Evolutionary conservation across 2,797 vertebrate genomes (phyloP), one percentile per base, ranked within the genome.

Genomic region (Miichthys miiuy): DNA sequence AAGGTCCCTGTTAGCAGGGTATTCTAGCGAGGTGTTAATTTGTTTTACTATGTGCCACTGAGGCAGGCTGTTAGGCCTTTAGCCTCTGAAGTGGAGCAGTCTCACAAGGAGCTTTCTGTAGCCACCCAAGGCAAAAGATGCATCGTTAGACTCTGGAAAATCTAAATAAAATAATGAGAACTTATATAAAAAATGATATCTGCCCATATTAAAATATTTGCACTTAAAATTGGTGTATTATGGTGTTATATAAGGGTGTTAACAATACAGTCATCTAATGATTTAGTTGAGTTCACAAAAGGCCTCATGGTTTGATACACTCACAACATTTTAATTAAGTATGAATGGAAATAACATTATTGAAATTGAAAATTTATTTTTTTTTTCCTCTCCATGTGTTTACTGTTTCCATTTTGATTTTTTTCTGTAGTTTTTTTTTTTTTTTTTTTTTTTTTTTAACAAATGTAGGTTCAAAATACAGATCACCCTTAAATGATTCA

Each of bases 41-140:
- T 91, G 90, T 94, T 96, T 96, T 93, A 95, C 92, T 91, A 92
- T 83, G 93, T 94, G 93, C 77, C 88, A 92, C 91, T 80, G 92
- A 85, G 91, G 84, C 90, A 92, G 84, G 90, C 91, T 92, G 89
- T 94, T 89, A 92, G 91, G 92, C 86, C 91, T 87, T 93, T 90
- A 82, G 83, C 93, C 91, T 88, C 81, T 84, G 78, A 83, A 81
- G 90, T 87, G 88, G 89, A 88, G 88, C 90, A 77, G 84, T 94
- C 90, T 91, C 91, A 94, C 91, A 91, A 83, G 79, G 88, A 91
- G 84, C 90, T 83, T 23, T 30, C 61, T 76, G 54, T 72, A 63
- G 72, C 83, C 0, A 41, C 79, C 42, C 38, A 11, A 13, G 44
- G 67, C 54, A 65, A 57, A 51, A 21, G n/a, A 60, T 44, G 54